phyloP scores from a whole-genome alignment of 2,797 vertebrate species.

The Eulemur coronatus region DNA sequence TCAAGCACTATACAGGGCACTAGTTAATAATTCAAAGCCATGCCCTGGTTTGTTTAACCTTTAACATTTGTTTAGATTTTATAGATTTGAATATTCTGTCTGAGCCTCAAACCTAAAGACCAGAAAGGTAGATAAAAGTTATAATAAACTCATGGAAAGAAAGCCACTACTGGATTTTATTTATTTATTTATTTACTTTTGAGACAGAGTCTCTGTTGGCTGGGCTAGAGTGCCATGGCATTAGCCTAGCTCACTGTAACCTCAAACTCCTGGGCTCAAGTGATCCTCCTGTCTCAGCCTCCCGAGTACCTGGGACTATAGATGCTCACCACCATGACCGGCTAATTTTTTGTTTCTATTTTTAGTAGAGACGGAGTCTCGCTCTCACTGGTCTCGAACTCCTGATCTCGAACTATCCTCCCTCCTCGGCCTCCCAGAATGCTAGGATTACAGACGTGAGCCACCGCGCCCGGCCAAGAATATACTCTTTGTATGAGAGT shows the following conservation, averaged over 20 bases:
- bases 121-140: neutral
- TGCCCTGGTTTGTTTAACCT: neutral
- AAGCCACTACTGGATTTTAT: neutral
- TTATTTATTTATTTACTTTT: neutral
- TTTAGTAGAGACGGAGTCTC: too few relatives aligned
- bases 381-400: too few relatives aligned
- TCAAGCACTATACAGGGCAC: neutral
- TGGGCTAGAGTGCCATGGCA: too few relatives aligned
- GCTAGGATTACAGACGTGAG: too few relatives aligned
- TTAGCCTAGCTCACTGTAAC: too few relatives aligned
- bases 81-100: neutral
- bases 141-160: neutral
- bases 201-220: too few relatives aligned
- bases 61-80: slow-evolving; percentile 23
- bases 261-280: too few relatives aligned
- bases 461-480: neutral
- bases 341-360: too few relatives aligned
- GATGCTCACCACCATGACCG: rapidly evolving
- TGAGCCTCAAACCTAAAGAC: neutral
- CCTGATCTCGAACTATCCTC: too few relatives aligned
- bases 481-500: neutral
- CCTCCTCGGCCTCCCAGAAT: too few relatives aligned
- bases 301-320: too few relatives aligned
- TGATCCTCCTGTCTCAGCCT: too few relatives aligned
- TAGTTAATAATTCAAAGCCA: neutral